Percentiles rank a stretch among this genome's conserved stretches.
These are phyloP conservation scores for Magallana angulata DNA, from an alignment of 1,140 invertebrate species.

Conservation along the genomic window DNA sequence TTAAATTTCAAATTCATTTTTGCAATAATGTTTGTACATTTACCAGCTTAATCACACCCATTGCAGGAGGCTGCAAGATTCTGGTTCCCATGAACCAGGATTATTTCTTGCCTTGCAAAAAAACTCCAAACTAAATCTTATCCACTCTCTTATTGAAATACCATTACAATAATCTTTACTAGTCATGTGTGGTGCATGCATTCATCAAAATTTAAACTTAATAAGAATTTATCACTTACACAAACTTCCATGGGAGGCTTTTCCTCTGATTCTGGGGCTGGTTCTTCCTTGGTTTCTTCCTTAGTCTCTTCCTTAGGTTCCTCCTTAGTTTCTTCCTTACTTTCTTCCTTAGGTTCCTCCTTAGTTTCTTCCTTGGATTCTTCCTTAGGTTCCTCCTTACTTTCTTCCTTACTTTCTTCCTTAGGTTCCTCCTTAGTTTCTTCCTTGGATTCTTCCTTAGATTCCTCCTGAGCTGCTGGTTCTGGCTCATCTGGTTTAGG, in stretches of 20 bases:
- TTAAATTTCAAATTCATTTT: too few relatives aligned
- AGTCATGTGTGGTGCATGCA: too few relatives aligned
- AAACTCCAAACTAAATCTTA: too few relatives aligned
- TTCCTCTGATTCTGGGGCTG: not conserved
- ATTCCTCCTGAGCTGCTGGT: not conserved
- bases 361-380: constrained; percentile 1
- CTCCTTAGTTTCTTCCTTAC: not conserved
- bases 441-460: not conserved
- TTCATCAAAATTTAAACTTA: not conserved
- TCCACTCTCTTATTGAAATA: too few relatives aligned
- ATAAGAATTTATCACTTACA: not conserved
- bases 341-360: not conserved
- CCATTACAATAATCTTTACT: too few relatives aligned
- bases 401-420: too few relatives aligned
- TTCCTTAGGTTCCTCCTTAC: not conserved
- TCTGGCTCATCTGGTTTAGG: constrained; percentile 15
- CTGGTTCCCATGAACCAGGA: too few relatives aligned
- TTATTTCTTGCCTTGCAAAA: too few relatives aligned
- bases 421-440: too few relatives aligned
- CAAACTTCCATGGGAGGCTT: not conserved
- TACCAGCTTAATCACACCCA: too few relatives aligned
- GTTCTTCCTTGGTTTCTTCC: not conserved
- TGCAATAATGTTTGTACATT: too few relatives aligned
- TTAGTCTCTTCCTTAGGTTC: constrained; percentile 10
- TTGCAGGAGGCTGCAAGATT: too few relatives aligned